phyloP scores from a whole-genome alignment of 2,888 invertebrate species.

The Himalopsyche tibetana region DNA sequence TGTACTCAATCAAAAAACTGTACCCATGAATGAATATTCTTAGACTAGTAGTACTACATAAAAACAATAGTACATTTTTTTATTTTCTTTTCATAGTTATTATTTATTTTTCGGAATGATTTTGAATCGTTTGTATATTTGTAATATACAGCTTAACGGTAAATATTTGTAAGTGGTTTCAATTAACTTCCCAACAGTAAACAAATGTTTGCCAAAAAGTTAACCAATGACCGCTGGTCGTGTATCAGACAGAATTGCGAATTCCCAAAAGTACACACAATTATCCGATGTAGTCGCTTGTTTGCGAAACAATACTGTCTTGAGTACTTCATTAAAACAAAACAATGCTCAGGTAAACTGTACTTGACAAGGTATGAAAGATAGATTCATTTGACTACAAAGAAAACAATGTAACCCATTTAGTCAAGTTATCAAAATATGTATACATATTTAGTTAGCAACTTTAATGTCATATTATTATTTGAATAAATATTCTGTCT shows the following conservation, averaged over 20 bases:
- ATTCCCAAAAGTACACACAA: conserved; percentile 37
- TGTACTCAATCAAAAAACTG: no score
- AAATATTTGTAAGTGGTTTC: conserved; percentile 27
- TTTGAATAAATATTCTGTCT: conserved; percentile 3
- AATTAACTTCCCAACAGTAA: conserved; percentile 9
- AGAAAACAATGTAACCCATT: conserved; percentile 16
- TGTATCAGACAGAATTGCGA: conserved; percentile 24
- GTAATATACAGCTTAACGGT: not conserved
- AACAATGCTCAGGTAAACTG: conserved; percentile 5
- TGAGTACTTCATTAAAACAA: conserved; percentile 8
- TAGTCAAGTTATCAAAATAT: not conserved
- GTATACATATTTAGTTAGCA: not conserved
- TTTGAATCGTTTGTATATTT: no score
- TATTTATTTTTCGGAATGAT: no score
- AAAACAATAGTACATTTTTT: no score
- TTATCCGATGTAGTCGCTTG: not conserved
- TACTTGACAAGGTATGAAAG: conserved; percentile 30
- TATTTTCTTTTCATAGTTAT: no score
- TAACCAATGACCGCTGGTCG: conserved; percentile 2
- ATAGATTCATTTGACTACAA: conserved; percentile 18
- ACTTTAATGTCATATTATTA: conserved; percentile 5
- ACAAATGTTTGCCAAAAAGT: conserved; percentile 13
- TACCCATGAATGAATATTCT: no score
- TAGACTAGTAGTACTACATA: no score
- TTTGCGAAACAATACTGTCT: conserved; percentile 28